A percentile compares a stretch with the other conserved stretches of the same genome.
These are phyloP conservation scores for Hirudo medicinalis DNA, from an alignment of 1,140 invertebrate genomes.

Conservation along the genomic window DNA sequence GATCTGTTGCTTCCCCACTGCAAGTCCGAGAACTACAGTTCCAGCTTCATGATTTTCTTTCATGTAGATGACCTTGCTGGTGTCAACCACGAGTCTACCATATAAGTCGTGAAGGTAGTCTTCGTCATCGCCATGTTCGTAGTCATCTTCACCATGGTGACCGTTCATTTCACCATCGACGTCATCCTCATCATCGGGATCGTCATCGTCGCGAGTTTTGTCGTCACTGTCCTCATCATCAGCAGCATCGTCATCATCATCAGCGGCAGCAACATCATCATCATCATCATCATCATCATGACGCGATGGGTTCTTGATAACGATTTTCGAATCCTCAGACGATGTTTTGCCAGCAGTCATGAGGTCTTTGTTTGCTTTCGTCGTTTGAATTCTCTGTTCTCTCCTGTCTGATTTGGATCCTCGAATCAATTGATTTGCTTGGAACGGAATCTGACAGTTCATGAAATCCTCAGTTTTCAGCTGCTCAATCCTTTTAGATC, in stretches of 20 bases:
- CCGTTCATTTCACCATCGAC: not conserved
- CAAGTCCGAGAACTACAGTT: constrained; percentile 41
- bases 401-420: not conserved
- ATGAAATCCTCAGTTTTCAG: constrained; percentile 44
- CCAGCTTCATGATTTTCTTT: constrained; percentile 34
- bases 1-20: constrained; percentile 40
- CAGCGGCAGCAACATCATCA: not conserved
- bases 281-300: not conserved
- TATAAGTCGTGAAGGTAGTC: constrained; percentile 39
- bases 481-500: constrained; percentile 62
- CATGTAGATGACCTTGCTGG: constrained; percentile 43
- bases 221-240: not conserved
- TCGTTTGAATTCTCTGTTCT: not conserved
- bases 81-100: constrained; percentile 43
- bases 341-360: not conserved
- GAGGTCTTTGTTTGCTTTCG: not conserved
- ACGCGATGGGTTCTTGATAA: not conserved
- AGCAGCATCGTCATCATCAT: not conserved
- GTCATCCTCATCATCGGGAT: not conserved
- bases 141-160: not conserved
- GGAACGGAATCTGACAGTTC: constrained; percentile 8
- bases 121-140: not conserved
- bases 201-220: not conserved
- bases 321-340: not conserved
- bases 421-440: not conserved